Base-by-base conservation (phyloP, 2,113 vertebrate genomes). In the Vulpes vulpes region DNA sequence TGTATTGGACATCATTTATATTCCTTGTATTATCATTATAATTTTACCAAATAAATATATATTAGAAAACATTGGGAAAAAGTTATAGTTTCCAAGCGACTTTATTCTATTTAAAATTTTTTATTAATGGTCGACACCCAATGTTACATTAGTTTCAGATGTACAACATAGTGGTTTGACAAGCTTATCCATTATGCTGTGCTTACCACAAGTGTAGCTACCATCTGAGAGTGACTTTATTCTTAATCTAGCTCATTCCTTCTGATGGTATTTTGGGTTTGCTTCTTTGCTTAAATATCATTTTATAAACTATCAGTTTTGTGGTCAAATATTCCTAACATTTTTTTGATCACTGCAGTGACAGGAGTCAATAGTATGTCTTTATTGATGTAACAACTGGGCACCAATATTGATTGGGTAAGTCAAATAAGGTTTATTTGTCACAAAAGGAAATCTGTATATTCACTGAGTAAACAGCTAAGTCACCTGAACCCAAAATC, bases 211-310 rank as follows among this genome's bases (percentile, higher is more conserved):
- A 51, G 7, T 49, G 43, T 76, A 76, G 74, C 43, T 76, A 76
- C 43, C 43, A 51, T 17, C 25, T 76, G 49, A 76, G 65, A 94
- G n/a, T 62, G 49, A 89, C 2, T 78, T 96, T 94, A 82, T 79
- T 92, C 80, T 93, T 90, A 78, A 27, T 74, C 12, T 74, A 69
- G 15, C 57, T 95, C 53, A 65, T 79, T 87, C 51, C 65, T 96
- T 67, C 27, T 71, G 32, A 78, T 73, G 25, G 8, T 11, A 32
- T 38, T 88, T 94, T 86, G 91, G 25, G 20, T 84, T 96, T 65
- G 22, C 35, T 60, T 81, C 8, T 27, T 95, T 85, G 55, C 76
- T 82, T 71, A 51, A 73, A 59, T 73, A 11, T 94, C 67, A 32
- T 59, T 91, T 89, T 22, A 5, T n/a, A 43, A 74, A 78, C 22